Percentiles rank a stretch among this genome's conserved stretches.
Conservation (phyloP, 30 jellyfish, hydroid and myxozoan species). For the Pseudorhiza aurosa region DNA sequence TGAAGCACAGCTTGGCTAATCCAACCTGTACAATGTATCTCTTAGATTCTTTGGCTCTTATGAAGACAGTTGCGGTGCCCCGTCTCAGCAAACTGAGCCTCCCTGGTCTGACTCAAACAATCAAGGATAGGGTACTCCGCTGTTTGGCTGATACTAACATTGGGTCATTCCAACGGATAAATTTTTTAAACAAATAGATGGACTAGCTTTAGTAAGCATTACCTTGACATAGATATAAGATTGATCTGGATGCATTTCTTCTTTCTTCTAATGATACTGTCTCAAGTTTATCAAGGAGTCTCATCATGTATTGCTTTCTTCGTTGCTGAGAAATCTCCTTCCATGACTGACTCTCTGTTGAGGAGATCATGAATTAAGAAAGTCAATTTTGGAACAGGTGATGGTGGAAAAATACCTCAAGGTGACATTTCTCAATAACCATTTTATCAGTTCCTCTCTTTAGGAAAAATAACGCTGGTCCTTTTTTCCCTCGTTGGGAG, state of each 20-base stretch:
- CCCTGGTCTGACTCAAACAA: too few species aligned
- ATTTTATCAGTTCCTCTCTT: background rate
- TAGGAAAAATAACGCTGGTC: background rate
- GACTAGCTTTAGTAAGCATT: background rate
- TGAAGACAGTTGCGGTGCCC: too few species aligned
- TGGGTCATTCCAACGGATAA: too few species aligned
- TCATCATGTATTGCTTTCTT: conserved; percentile 54
- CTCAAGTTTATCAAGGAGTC: conserved; percentile 72
- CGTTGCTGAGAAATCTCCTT: conserved; percentile 25
- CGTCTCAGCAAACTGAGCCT: too few species aligned
- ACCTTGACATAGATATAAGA: conserved; percentile 88
- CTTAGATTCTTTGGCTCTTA: too few species aligned
- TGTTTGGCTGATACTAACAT: too few species aligned
- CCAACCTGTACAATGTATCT: too few species aligned
- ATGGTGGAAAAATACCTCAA: too few species aligned
- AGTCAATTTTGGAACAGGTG: background rate
- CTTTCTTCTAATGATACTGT: conserved; percentile 67
- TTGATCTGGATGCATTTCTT: conserved; percentile 75
- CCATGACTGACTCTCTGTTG: conserved; percentile 71
- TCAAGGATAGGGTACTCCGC: too few species aligned
- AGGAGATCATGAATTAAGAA: background rate
- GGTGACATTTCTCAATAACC: too few species aligned
- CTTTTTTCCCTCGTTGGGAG: too few species aligned
- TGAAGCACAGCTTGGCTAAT: too few species aligned
- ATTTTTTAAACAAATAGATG: background rate